phyloP scores from a whole-genome alignment of 2,797 vertebrate genomes.

The Hybognathus amarus region DNA sequence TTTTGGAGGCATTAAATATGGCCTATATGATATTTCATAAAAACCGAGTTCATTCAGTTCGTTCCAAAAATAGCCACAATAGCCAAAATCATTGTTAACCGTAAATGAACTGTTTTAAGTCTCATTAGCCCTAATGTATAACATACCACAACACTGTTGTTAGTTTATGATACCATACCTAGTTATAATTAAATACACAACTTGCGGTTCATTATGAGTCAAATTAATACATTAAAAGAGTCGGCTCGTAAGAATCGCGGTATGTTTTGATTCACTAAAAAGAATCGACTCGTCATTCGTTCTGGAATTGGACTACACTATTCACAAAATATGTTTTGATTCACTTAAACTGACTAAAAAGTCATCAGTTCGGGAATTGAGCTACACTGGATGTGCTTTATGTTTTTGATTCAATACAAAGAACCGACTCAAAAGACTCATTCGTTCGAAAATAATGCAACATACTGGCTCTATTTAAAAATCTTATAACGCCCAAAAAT shows the following conservation, averaged over 20 bases:
- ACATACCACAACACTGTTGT: background rate
- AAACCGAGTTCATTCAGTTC: background rate
- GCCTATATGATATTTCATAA: background rate
- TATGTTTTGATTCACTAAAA: background rate
- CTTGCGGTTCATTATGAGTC: background rate
- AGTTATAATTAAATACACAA: background rate
- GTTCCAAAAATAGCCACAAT: background rate
- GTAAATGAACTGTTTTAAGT: background rate
- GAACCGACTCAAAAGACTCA: background rate
- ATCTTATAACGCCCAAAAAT: background rate
- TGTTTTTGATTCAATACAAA: background rate
- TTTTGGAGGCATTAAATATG: background rate
- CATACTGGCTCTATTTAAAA: background rate
- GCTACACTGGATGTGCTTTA: background rate
- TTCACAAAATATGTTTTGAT: background rate
- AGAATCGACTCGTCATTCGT: background rate
- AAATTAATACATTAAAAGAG: background rate
- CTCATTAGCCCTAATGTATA: background rate
- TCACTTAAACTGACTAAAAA: background rate
- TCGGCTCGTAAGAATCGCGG: background rate
- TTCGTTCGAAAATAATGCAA: conserved; percentile 3
- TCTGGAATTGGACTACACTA: background rate
- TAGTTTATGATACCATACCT: background rate
- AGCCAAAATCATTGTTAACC: background rate
- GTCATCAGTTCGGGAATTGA: background rate